These are phyloP conservation scores for Circaetus cinerascens DNA, from an alignment of 2,113 vertebrate genomes.

Conservation along the genomic window DNA sequence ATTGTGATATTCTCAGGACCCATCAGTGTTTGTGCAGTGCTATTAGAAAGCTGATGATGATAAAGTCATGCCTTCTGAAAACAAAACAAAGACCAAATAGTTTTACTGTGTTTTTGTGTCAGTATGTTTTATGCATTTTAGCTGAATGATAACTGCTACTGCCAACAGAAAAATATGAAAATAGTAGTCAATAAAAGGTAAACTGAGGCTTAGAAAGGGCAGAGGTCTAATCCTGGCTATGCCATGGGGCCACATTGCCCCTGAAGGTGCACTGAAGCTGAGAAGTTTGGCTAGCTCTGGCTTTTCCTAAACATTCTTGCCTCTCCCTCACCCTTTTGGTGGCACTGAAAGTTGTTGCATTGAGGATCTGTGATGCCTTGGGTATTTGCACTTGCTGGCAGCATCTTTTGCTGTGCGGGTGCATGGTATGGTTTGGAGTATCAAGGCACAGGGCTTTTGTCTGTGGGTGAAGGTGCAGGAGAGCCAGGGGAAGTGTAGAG, in stretches of 20 bases:
- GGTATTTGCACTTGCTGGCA: not conserved
- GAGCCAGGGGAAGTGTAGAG: not conserved
- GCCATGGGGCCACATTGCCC: not conserved
- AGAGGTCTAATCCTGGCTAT: not conserved
- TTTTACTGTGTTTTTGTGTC: not conserved
- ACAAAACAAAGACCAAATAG: not conserved
- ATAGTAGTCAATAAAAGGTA: not conserved
- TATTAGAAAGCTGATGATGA: not conserved
- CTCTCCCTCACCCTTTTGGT: not conserved
- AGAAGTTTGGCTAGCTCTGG: not conserved
- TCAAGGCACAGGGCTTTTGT: not conserved
- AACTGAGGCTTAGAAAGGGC: not conserved
- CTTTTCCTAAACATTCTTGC: not conserved
- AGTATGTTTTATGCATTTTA: not conserved
- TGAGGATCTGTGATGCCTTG: not conserved
- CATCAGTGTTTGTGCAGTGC: not conserved
- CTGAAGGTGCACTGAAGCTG: not conserved
- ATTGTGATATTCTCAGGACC: not conserved
- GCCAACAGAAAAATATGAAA: not conserved
- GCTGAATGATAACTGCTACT: not conserved
- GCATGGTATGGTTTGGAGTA: not conserved
- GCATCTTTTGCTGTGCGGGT: not conserved
- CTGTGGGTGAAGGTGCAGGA: not conserved
- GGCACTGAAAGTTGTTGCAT: not conserved
- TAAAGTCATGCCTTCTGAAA: not conserved